Percentiles rank a stretch among this genome's conserved stretches.
phyloP scores from a whole-genome alignment of 2,113 vertebrate species.

The Hystrix cristata region DNA sequence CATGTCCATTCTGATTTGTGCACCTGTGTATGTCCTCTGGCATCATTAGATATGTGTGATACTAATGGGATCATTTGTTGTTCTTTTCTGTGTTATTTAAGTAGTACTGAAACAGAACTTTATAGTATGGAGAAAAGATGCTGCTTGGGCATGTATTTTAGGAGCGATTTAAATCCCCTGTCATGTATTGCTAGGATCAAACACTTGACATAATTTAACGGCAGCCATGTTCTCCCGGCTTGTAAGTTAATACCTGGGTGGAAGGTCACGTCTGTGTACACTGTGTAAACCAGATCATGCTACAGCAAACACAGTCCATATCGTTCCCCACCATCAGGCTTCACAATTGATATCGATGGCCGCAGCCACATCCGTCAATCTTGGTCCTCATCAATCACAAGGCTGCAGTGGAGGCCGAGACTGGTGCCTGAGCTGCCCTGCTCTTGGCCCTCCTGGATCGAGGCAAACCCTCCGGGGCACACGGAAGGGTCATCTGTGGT shows the following conservation, averaged over 20 bases:
- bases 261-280: constrained; percentile 47
- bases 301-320: neutral
- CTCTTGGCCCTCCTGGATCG: rapidly evolving
- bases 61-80: rapidly evolving
- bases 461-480: rapidly evolving
- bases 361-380: rapidly evolving
- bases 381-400: neutral
- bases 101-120: neutral
- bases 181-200: neutral
- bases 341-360: neutral
- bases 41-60: too few species aligned
- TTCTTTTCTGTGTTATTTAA: neutral
- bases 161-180: neutral
- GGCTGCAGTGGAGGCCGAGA: rapidly evolving
- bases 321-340: neutral
- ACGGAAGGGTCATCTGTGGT: rapidly evolving
- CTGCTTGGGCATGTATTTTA: neutral
- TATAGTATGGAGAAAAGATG: neutral
- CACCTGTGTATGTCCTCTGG: rapidly evolving
- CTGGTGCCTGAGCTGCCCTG: rapidly evolving
- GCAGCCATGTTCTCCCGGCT: neutral
- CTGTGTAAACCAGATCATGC: neutral
- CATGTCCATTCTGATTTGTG: too few species aligned
- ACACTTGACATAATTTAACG: neutral
- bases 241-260: constrained; percentile 20